Base-by-base conservation (phyloP, 2,888 invertebrate genomes). In the Onthophagus sagittarius region DNA sequence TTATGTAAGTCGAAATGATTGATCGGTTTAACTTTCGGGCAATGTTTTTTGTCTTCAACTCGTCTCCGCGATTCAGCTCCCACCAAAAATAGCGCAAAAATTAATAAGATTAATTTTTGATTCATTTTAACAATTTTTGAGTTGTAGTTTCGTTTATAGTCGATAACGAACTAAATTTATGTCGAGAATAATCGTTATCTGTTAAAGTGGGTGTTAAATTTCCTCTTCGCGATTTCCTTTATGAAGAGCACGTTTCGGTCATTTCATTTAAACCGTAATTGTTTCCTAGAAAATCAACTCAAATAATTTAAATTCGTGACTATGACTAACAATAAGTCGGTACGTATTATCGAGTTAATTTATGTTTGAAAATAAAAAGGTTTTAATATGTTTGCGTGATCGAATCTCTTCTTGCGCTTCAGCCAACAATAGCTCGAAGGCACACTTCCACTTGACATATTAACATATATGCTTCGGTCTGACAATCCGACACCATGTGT, bases 1-100 rank as follows among this genome's bases (percentile, higher is more conserved):
- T 90, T 89, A 77, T 91, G 88, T 79, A 95, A 86, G 86, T 94
- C 91, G 82, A 95, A 94, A 86, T 94, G 93, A 63, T 91, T 89
- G 71, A 92, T 91, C 13, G 93, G 93, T 83, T 91, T 92, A 76
- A 95, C 95, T 88, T 89, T 89, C 0, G 93, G 93, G 80, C 93
- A 93, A 83, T 91, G 91, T 13, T 87, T 88, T 80, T 91, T 89
- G 83, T 92, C 92, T 79, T 92, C 90, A 62, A 88, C 85, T 78
- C 87, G 86, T 79, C 72, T 70, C 31, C 80, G 71, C 32, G 63
- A 64, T 15, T 69, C 69, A 14, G 67, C 63, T 11, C 23, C 15
- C 15, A n/a, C 62, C 23, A 73, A 4, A 9, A 67, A 11, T n/a
- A 73, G 39, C 70, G 71, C 32, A 70, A 73, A 63, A 32, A 75